Evolutionary conservation across 1,140 invertebrate genomes (phyloP).

Genomic region (Pachyrhynchus sulphureomaculatus): DNA sequence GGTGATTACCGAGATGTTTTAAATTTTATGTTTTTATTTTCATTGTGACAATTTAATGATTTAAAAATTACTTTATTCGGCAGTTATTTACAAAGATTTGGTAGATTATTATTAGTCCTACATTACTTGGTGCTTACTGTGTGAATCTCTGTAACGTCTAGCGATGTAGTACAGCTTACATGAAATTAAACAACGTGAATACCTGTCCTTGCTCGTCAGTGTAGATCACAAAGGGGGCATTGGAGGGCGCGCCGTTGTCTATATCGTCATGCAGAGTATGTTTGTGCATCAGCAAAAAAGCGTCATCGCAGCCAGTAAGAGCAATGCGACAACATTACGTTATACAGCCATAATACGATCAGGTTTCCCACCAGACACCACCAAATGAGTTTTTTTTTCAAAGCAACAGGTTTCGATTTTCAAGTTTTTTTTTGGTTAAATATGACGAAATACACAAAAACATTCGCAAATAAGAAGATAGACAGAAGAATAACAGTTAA

Average conservation of each 20-base stretch:
- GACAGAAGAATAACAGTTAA: background rate
- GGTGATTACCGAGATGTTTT: too few relatives aligned
- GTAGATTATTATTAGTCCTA: too few relatives aligned
- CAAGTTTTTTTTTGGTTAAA: background rate
- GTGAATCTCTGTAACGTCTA: constrained; percentile 17
- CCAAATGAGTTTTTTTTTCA: background rate
- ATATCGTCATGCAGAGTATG: constrained; percentile 51
- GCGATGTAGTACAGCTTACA: constrained; percentile 48
- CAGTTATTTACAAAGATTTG: too few relatives aligned
- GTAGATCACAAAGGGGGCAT: constrained; percentile 91
- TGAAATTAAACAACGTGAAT: constrained; percentile 57
- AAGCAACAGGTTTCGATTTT: background rate
- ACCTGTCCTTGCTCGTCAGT: constrained; percentile 94
- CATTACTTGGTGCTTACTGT: too few relatives aligned
- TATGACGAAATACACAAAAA: background rate
- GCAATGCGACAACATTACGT: constrained; percentile 51
- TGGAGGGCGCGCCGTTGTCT: constrained; percentile 63
- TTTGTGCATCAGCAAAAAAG: constrained; percentile 51
- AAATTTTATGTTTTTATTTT: too few relatives aligned
- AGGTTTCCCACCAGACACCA: constrained; percentile 40
- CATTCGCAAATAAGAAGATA: background rate
- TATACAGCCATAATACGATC: constrained; percentile 44
- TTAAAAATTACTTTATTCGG: too few relatives aligned
- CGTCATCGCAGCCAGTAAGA: constrained; percentile 53
- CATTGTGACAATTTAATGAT: too few relatives aligned